Evolutionary conservation across 2,888 invertebrate species (phyloP).

Genomic region (Drosophila subsilvestris): DNA sequence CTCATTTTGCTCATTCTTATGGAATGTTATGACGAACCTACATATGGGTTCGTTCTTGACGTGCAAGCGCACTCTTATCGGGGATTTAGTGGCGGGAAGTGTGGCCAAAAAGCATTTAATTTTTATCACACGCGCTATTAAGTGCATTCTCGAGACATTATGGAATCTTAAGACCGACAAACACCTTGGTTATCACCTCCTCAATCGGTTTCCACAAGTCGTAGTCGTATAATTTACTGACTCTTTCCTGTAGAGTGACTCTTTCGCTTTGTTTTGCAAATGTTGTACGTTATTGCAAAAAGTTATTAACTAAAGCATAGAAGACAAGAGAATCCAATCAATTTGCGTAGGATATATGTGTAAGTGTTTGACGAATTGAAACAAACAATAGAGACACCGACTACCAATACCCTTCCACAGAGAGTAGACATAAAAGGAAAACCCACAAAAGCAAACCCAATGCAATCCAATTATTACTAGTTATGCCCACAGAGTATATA

Average conservation of each 20-base stretch:
- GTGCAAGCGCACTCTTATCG: slow-evolving; percentile 22
- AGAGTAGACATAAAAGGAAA: slow-evolving; percentile 26
- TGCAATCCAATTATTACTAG: slow-evolving; percentile 40
- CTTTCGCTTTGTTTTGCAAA: slow-evolving; percentile 31
- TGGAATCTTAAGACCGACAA: too few species aligned
- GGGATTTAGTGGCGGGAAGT: slow-evolving; percentile 27
- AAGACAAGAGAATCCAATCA: slow-evolving; percentile 18
- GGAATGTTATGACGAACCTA: too few species aligned
- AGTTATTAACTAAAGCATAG: slow-evolving; percentile 51
- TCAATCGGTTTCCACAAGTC: background rate
- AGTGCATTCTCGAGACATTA: slow-evolving; percentile 6
- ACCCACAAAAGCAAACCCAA: background rate
- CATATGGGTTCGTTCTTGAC: slow-evolving; percentile 24
- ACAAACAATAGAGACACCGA: slow-evolving; percentile 48
- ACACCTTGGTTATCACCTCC: slow-evolving; percentile 6
- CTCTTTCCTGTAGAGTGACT: slow-evolving; percentile 3
- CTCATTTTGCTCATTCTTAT: slow-evolving; percentile 1
- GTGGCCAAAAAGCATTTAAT: slow-evolving; percentile 23
- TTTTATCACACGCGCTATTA: slow-evolving; percentile 21
- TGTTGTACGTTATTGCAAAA: slow-evolving; percentile 64
- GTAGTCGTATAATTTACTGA: background rate
- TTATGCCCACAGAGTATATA: slow-evolving; percentile 47
- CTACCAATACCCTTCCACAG: slow-evolving; percentile 39
- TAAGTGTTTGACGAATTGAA: slow-evolving; percentile 19
- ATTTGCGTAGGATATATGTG: slow-evolving; percentile 14